phyloP scores from a whole-genome alignment of 2,113 vertebrate genomes.

The Eclectus roratus region DNA sequence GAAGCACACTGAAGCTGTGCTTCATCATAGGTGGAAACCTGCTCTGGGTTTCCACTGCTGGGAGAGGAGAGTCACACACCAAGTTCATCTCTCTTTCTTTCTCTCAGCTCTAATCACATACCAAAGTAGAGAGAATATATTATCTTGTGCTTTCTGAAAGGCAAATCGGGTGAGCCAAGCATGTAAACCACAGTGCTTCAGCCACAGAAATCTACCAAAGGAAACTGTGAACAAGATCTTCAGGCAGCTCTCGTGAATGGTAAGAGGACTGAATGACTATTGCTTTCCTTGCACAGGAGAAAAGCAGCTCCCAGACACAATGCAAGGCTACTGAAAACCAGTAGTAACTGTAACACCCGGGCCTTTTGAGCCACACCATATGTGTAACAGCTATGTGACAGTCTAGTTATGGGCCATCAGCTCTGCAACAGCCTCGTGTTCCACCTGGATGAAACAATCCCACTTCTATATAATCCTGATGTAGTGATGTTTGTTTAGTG shows the following conservation, averaged over 20 bases:
- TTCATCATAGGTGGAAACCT: background rate
- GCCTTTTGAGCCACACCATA: background rate
- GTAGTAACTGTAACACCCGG: background rate
- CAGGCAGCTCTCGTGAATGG: background rate
- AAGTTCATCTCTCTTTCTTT: background rate
- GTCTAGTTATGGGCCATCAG: background rate
- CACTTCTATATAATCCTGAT: background rate
- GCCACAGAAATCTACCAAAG: background rate
- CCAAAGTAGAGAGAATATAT: background rate
- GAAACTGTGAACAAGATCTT: background rate
- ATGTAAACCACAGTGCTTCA: slow-evolving; percentile 4
- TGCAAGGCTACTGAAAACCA: background rate
- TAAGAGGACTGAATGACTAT: background rate
- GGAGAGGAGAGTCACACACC: background rate
- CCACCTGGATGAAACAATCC: background rate
- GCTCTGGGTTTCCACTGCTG: background rate
- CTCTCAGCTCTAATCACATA: background rate
- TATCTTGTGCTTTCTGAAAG: background rate
- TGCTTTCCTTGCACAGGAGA: background rate
- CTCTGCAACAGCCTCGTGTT: background rate
- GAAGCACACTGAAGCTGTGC: background rate
- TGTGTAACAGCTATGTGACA: background rate
- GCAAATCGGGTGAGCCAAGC: background rate
- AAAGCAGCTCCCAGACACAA: background rate
- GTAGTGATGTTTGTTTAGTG: background rate